A percentile compares a stretch with the other conserved stretches of the same genome.
phyloP scores from a whole-genome alignment of 2,888 invertebrate species.

The Clivina fossor region DNA sequence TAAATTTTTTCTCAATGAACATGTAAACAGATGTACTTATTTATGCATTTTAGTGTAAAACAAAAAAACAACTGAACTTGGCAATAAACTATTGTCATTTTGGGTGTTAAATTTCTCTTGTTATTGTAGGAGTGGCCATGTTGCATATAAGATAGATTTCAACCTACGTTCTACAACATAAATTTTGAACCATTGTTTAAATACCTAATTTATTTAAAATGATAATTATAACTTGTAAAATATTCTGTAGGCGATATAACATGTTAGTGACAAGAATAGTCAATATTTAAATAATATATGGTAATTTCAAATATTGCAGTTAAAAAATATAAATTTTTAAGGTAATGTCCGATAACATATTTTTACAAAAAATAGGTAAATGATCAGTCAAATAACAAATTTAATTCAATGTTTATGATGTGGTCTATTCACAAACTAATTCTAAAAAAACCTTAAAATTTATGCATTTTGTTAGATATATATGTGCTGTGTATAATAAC shows the following conservation, averaged over 20 bases:
- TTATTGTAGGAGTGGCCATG: constrained; percentile 9
- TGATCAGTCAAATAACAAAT: too few relatives aligned
- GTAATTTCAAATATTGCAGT: too few relatives aligned
- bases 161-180: constrained; percentile 4
- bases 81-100: not conserved
- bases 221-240: constrained; percentile 4
- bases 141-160: too few relatives aligned
- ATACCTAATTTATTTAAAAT: constrained; percentile 2
- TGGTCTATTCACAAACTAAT: too few relatives aligned
- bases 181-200: constrained; percentile 15
- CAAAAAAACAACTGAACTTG: not conserved
- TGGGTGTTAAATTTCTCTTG: constrained; percentile 9
- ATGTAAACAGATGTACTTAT: not conserved
- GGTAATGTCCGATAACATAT: too few relatives aligned
- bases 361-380: too few relatives aligned
- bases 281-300: constrained; percentile 5
- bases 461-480: too few relatives aligned
- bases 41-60: not conserved
- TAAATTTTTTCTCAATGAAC: too few relatives aligned
- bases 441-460: too few relatives aligned
- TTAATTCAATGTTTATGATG: too few relatives aligned
- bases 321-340: too few relatives aligned
- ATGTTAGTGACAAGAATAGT: not conserved
- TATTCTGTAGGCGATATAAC: not conserved
- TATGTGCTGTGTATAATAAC: too few relatives aligned